phyloP scores from a whole-genome alignment of 2,888 invertebrate species.

The Xestobium rufovillosum region DNA sequence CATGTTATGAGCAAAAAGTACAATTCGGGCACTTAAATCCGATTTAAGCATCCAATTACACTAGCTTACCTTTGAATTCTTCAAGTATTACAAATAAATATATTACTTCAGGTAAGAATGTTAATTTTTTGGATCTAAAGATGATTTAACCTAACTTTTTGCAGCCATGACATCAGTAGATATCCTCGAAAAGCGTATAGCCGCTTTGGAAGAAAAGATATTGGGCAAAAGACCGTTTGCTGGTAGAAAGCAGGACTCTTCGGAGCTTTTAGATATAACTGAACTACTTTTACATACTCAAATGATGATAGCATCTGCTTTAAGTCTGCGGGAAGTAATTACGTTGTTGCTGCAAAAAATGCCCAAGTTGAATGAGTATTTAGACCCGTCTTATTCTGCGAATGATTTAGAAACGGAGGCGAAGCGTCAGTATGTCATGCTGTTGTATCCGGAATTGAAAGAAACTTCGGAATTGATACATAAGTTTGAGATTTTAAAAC shows the following conservation, averaged over 20 bases:
- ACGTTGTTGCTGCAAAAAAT: constrained; percentile 43
- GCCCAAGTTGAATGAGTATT: constrained; percentile 43
- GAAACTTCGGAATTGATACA: constrained; percentile 38
- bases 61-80: too few relatives aligned
- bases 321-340: constrained; percentile 46
- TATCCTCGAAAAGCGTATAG: constrained; percentile 44
- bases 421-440: constrained; percentile 44
- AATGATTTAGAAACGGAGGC: constrained; percentile 42
- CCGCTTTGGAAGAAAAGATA: constrained; percentile 43
- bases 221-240: constrained; percentile 34
- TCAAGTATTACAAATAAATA: too few relatives aligned
- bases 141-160: too few relatives aligned
- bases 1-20: too few relatives aligned
- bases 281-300: constrained; percentile 45
- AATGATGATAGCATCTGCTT: constrained; percentile 45
- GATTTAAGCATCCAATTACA: too few relatives aligned
- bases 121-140: too few relatives aligned
- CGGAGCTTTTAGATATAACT: constrained; percentile 32
- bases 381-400: constrained; percentile 43
- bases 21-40: too few relatives aligned
- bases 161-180: too few relatives aligned
- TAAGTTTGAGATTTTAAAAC: constrained; percentile 40
- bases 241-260: constrained; percentile 29
- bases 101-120: too few relatives aligned
- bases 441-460: constrained; percentile 43